phyloP scores from a whole-genome alignment of 2,113 vertebrate species.

The Origma solitaria region DNA sequence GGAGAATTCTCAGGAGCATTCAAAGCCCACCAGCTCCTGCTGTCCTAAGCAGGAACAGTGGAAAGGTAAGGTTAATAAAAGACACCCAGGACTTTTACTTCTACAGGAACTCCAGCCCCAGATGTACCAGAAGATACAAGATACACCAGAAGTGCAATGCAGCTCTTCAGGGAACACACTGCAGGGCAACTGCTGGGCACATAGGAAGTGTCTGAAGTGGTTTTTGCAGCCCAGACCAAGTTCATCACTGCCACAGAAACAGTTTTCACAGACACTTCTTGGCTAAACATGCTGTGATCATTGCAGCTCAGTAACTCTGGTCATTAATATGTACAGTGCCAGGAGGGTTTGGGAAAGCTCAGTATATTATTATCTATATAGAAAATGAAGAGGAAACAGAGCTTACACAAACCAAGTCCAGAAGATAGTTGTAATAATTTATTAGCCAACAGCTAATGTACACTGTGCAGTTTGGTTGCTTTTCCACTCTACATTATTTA shows the following conservation, averaged over 20 bases:
- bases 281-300: not conserved
- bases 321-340: not conserved
- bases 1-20: not conserved
- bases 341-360: not conserved
- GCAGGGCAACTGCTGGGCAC: not conserved
- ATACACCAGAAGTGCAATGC: not conserved
- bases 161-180: not conserved
- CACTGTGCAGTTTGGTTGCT: not conserved
- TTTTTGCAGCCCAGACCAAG: not conserved
- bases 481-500: conserved; percentile 1
- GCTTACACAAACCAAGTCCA: not conserved
- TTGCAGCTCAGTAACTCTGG: not conserved
- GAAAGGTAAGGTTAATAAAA: not conserved
- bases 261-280: not conserved
- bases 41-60: not conserved
- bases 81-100: not conserved
- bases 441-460: not conserved
- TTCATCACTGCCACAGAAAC: not conserved
- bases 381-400: not conserved
- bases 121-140: fast-evolving
- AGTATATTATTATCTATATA: not conserved
- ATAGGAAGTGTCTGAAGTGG: not conserved
- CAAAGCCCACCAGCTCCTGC: not conserved
- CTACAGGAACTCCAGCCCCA: not conserved
- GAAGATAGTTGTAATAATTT: not conserved